Evolutionary conservation across 2,797 vertebrate genomes (phyloP).

Genomic region (Forpus xanthops): DNA sequence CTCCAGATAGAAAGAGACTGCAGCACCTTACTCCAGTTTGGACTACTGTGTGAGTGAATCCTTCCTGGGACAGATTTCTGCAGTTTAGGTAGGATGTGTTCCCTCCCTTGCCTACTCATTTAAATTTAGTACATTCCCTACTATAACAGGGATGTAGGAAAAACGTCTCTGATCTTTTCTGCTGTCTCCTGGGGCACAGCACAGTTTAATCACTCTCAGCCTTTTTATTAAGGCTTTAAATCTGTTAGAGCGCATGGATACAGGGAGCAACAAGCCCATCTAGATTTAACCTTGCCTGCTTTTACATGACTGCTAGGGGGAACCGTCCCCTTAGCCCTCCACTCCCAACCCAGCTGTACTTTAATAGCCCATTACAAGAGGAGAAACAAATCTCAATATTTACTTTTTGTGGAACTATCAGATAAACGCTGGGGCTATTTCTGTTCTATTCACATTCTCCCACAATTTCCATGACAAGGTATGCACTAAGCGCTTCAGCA

Average conservation of each 20-base stretch:
- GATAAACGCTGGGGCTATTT: constrained; percentile 65
- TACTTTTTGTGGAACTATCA: constrained; percentile 59
- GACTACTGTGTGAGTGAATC: background rate
- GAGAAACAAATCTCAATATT: constrained; percentile 65
- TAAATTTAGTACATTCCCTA: background rate
- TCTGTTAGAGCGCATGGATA: background rate
- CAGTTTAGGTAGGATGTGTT: background rate
- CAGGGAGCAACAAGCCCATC: background rate
- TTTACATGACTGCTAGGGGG: background rate
- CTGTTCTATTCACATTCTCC: constrained; percentile 62
- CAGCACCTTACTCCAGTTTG: background rate
- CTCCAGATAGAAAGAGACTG: background rate
- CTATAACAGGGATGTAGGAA: background rate
- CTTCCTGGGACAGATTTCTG: background rate
- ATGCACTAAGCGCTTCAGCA: constrained; percentile 15
- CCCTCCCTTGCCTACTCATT: background rate
- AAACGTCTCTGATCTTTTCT: background rate
- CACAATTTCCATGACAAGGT: constrained; percentile 66
- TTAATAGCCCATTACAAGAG: constrained; percentile 49
- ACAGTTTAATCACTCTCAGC: background rate
- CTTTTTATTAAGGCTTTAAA: constrained; percentile 2
- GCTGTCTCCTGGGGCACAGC: background rate
- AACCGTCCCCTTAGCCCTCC: constrained; percentile 5
- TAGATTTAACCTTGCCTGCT: background rate
- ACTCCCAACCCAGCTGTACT: constrained; percentile 17